phyloP scores from a whole-genome alignment of 1,140 invertebrate species.

The Aphidius gifuensis region DNA sequence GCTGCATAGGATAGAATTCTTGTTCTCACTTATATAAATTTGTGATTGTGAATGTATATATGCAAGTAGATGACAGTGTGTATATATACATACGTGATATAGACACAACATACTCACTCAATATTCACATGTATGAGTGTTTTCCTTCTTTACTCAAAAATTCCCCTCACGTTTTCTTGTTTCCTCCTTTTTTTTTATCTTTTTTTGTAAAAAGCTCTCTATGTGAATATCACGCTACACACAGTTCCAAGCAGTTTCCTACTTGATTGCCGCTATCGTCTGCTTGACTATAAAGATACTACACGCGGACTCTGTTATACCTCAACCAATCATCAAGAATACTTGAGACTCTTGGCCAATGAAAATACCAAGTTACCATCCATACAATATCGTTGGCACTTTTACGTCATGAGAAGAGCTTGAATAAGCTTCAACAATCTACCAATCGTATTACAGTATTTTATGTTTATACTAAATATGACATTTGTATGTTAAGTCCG shows the following conservation, averaged over 20 bases:
- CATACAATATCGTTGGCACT: not conserved
- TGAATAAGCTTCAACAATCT: slow-evolving; percentile 36
- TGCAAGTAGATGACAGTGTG: not conserved
- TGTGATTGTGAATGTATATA: slow-evolving; percentile 7
- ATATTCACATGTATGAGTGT: slow-evolving; percentile 36
- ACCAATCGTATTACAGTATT: slow-evolving; percentile 40
- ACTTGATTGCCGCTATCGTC: slow-evolving; percentile 57
- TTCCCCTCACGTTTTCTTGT: not conserved
- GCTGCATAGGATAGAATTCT: slow-evolving; percentile 22
- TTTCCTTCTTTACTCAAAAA: slow-evolving; percentile 26
- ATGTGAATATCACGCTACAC: slow-evolving; percentile 54
- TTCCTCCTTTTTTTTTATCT: not conserved
- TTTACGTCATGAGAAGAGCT: slow-evolving; percentile 30
- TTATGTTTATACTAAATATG: slow-evolving; percentile 23
- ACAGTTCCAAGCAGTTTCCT: slow-evolving; percentile 57
- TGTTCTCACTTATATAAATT: slow-evolving; percentile 25
- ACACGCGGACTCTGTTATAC: slow-evolving; percentile 42
- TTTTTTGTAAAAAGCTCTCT: slow-evolving; percentile 16
- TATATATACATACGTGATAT: too few relatives aligned
- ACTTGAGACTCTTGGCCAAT: slow-evolving; percentile 37
- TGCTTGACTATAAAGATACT: slow-evolving; percentile 37
- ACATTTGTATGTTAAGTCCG: slow-evolving; percentile 36
- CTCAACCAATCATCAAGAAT: slow-evolving; percentile 35
- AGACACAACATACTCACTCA: slow-evolving; percentile 28
- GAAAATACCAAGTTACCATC: not conserved